These are phyloP conservation scores for Escarpia spicata DNA, from an alignment of 2,888 invertebrate species.

Conservation along the genomic window DNA sequence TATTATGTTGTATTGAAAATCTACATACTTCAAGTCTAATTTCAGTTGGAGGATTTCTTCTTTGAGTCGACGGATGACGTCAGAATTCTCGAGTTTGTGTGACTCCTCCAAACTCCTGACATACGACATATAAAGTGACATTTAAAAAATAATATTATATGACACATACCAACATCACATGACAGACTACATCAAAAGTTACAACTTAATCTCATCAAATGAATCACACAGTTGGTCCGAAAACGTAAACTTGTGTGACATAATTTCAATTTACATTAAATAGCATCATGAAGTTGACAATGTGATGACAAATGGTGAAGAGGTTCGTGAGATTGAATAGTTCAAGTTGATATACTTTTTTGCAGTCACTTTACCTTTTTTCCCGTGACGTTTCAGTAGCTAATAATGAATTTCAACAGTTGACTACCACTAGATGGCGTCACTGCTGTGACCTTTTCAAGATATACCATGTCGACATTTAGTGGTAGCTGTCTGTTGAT, in stretches of 20 bases:
- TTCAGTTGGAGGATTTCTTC: conserved; percentile 14
- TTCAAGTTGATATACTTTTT: too few species aligned
- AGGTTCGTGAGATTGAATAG: too few species aligned
- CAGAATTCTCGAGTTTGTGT: neutral
- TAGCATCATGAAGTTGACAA: neutral
- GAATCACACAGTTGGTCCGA: neutral
- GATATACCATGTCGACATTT: too few species aligned
- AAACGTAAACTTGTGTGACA: neutral
- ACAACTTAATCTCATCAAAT: neutral
- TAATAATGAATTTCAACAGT: too few species aligned
- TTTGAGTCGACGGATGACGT: neutral
- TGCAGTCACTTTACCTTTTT: too few species aligned
- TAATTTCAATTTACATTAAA: neutral
- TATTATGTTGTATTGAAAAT: neutral
- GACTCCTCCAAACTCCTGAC: neutral
- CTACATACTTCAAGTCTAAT: neutral
- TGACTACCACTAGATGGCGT: too few species aligned
- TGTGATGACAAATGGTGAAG: too few species aligned
- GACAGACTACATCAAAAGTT: neutral
- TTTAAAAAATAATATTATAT: neutral
- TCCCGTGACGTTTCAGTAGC: too few species aligned
- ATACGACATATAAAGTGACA: neutral
- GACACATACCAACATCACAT: neutral
- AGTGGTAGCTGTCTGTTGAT: too few species aligned
- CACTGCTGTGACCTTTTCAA: too few species aligned